These are phyloP conservation scores for Abscondita cerata DNA, from an alignment of 2,888 invertebrate species.

Conservation along the genomic window DNA sequence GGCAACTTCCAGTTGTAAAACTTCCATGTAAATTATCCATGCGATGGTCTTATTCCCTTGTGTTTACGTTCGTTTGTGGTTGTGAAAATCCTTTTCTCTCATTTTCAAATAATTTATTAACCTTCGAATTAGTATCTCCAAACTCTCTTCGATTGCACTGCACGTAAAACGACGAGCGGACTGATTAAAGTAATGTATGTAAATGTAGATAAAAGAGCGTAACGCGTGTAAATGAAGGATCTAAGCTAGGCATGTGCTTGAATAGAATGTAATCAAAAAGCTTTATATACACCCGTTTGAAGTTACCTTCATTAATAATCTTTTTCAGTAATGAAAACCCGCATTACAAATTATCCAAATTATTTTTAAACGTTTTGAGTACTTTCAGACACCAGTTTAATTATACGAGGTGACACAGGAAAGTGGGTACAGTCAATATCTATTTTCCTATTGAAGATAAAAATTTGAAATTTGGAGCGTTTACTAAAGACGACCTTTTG, in stretches of 20 bases:
- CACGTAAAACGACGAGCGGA: conserved; percentile 2
- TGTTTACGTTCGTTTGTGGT: conserved; percentile 34
- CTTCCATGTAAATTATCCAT: conserved; percentile 43
- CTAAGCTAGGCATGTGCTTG: not conserved
- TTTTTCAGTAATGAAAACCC: no score
- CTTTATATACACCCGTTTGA: no score
- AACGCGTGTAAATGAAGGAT: conserved; percentile 11
- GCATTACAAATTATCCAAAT: no score
- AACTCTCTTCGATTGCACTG: no score
- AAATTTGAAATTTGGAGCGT: no score
- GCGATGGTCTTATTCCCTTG: conserved; percentile 41
- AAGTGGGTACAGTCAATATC: no score
- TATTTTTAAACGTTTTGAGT: no score
- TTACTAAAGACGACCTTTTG: no score
- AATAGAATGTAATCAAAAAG: conserved; percentile 11
- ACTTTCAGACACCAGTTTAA: no score
- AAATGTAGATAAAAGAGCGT: conserved; percentile 13
- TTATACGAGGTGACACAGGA: no score
- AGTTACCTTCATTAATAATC: no score
- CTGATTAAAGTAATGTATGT: conserved; percentile 4
- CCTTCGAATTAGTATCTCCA: not conserved
- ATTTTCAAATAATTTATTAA: not conserved
- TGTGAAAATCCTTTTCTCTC: conserved; percentile 13
- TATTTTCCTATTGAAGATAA: no score
- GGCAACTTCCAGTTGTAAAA: conserved; percentile 45